phyloP scores from a whole-genome alignment of 2,797 vertebrate genomes.

The Aphelocoma californica region DNA sequence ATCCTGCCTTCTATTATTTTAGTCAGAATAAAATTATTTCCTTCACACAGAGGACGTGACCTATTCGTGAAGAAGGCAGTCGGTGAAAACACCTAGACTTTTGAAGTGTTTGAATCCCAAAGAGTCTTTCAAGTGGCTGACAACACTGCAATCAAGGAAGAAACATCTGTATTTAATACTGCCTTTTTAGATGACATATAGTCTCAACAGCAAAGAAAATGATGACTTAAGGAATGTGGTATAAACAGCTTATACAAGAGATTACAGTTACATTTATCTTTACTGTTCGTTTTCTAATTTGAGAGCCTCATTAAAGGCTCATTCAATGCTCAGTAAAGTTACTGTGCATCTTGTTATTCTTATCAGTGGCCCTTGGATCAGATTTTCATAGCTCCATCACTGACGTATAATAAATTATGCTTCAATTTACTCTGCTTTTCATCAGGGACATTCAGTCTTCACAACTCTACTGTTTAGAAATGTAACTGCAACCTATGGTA shows the following conservation, averaged over 20 bases:
- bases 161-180: conserved; percentile 3
- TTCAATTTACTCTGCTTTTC: conserved; percentile 9
- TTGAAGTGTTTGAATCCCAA: conserved; percentile 3
- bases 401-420: background rate
- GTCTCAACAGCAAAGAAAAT: conserved; percentile 30
- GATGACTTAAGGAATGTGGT: conserved; percentile 42
- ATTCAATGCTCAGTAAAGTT: conserved; percentile 3
- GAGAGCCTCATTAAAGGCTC: background rate
- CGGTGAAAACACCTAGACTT: conserved; percentile 37
- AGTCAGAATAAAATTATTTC: conserved; percentile 37
- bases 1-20: background rate
- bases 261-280: conserved; percentile 42
- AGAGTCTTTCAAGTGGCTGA: conserved; percentile 51
- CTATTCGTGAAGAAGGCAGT: conserved; percentile 12
- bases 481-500: background rate
- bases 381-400: background rate
- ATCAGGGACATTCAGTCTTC: conserved; percentile 5
- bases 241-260: conserved; percentile 65
- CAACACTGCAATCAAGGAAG: background rate
- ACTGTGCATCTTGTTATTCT: background rate
- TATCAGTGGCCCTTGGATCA: background rate
- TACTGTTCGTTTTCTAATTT: conserved; percentile 36
- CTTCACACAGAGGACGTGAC: conserved; percentile 16
- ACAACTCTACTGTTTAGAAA: background rate
- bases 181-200: conserved; percentile 1